phyloP scores from a whole-genome alignment of 2,888 invertebrate genomes.

The Campopleginae sp. region DNA sequence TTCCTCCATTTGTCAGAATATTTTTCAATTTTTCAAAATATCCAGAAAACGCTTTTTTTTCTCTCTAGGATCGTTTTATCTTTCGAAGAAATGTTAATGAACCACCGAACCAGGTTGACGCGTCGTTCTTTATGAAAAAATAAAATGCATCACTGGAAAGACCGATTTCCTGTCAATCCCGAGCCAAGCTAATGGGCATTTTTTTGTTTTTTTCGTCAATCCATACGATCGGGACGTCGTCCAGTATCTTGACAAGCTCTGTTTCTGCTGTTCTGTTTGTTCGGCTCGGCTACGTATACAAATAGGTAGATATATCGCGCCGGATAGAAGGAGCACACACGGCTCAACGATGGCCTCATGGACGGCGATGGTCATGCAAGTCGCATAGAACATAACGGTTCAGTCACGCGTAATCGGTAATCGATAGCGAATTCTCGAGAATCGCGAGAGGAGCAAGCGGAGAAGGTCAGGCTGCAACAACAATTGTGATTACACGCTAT shows the following conservation, averaged over 20 bases:
- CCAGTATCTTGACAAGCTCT: not conserved
- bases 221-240: not conserved
- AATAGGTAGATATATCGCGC: not conserved
- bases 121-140: too few relatives aligned
- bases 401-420: slow-evolving; percentile 71
- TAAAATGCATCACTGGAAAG: too few relatives aligned
- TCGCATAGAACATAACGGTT: slow-evolving; percentile 63
- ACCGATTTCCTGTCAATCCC: not conserved
- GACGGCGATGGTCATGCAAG: slow-evolving; percentile 49
- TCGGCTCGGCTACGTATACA: not conserved
- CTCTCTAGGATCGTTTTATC: not conserved
- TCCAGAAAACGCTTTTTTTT: not conserved
- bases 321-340: slow-evolving; percentile 15
- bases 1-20: not conserved
- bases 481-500: slow-evolving; percentile 66
- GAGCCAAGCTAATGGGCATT: not conserved
- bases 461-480: slow-evolving; percentile 40
- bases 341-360: slow-evolving; percentile 36
- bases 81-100: not conserved
- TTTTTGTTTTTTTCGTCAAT: not conserved
- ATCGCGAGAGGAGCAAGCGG: slow-evolving; percentile 38
- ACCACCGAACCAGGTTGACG: not conserved
- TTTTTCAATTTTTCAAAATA: not conserved
- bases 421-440: slow-evolving; percentile 71
- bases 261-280: not conserved